Evolutionary conservation across 1,140 invertebrate species (phyloP).

Genomic region (Mylabris phalerata): DNA sequence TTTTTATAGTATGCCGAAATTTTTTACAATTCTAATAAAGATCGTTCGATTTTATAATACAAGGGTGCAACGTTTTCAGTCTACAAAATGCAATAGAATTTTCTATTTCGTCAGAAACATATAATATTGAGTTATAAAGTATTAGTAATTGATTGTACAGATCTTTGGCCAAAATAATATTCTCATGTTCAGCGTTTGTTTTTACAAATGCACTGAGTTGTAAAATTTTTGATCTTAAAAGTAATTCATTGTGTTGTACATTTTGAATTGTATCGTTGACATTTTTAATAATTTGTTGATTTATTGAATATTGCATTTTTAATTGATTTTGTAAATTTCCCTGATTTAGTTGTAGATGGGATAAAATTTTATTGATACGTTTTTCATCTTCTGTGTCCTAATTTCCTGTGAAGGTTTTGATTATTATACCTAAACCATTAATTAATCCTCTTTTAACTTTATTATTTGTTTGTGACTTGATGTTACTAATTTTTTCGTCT

Average conservation of each 20-base stretch:
- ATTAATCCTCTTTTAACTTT: conserved; percentile 30
- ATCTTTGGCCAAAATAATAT: neutral
- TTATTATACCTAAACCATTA: conserved; percentile 27
- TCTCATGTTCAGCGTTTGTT: neutral
- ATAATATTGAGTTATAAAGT: neutral
- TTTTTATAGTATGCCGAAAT: too few relatives aligned
- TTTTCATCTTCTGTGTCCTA: conserved; percentile 30
- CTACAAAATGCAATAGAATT: too few relatives aligned
- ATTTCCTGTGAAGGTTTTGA: conserved; percentile 32
- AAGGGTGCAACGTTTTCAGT: too few relatives aligned
- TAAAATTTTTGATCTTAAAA: neutral
- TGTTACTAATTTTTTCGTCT: neutral
- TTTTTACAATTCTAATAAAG: neutral
- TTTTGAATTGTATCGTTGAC: neutral
- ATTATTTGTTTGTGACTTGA: neutral
- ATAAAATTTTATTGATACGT: conserved; percentile 22
- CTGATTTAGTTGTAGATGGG: conserved; percentile 18
- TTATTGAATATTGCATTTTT: neutral
- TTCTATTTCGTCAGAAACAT: too few relatives aligned
- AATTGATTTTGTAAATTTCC: conserved; percentile 3
- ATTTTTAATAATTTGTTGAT: neutral
- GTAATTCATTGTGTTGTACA: neutral
- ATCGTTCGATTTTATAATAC: neutral
- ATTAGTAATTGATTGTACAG: neutral
- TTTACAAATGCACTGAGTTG: neutral